Conservation (phyloP, 2,797 vertebrate species). For the Arctocebus calabarensis region DNA sequence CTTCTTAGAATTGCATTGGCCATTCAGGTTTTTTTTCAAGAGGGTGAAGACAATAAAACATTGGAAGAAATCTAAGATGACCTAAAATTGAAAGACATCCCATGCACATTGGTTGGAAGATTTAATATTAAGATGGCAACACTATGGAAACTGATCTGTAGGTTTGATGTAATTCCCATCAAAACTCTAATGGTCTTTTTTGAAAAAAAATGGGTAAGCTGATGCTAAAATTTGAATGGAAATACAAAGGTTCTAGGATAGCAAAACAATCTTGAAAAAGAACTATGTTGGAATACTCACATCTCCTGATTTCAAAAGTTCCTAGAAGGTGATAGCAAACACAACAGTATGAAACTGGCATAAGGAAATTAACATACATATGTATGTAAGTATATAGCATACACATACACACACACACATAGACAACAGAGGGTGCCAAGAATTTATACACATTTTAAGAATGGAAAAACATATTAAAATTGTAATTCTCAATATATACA, state of each 20-base stretch:
- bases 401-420: too few species aligned
- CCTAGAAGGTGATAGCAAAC: conserved; percentile 12
- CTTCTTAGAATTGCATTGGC: too few species aligned
- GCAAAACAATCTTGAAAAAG: not conserved
- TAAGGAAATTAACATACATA: not conserved
- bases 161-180: not conserved
- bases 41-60: not conserved
- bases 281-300: not conserved
- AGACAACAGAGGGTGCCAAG: too few species aligned
- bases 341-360: not conserved
- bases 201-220: not conserved
- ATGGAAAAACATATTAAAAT: too few species aligned
- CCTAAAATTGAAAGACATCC: not conserved
- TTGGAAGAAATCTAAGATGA: conserved; percentile 29
- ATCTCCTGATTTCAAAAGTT: not conserved
- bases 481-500: too few species aligned
- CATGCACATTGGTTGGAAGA: not conserved
- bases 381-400: too few species aligned
- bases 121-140: conserved; percentile 3
- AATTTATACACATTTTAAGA: too few species aligned
- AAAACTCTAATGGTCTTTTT: not conserved
- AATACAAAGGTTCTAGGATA: not conserved
- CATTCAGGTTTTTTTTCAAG: too few species aligned
- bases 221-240: conserved; percentile 10
- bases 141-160: not conserved